phyloP scores from a whole-genome alignment of 2,888 invertebrate species.

The Craniophora ligustri region DNA sequence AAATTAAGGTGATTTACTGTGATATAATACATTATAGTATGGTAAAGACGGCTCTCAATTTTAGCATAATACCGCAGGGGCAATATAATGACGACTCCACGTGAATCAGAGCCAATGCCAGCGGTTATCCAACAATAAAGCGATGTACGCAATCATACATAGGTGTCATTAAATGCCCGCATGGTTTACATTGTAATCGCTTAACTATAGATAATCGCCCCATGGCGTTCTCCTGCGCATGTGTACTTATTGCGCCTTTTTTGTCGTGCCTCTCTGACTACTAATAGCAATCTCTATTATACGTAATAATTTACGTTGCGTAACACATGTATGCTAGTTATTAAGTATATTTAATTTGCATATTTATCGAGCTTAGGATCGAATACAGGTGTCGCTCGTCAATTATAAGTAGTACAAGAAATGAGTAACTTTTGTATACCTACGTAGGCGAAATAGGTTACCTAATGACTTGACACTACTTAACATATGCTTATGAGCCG shows the following conservation, averaged over 20 bases:
- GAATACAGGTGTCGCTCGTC: not conserved
- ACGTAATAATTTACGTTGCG: slow-evolving; percentile 50
- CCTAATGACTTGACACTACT: not conserved
- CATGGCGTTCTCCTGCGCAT: slow-evolving; percentile 53
- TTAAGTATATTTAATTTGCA: slow-evolving; percentile 31
- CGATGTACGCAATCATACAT: slow-evolving; percentile 61
- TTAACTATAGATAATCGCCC: slow-evolving; percentile 63
- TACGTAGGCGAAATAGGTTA: not conserved
- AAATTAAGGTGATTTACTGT: slow-evolving; percentile 46
- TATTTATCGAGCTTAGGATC: slow-evolving; percentile 4
- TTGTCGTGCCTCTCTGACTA: slow-evolving; percentile 56
- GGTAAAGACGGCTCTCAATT: slow-evolving; percentile 35
- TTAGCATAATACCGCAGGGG: slow-evolving; percentile 44
- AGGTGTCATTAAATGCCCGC: slow-evolving; percentile 71
- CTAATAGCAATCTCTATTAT: slow-evolving; percentile 51
- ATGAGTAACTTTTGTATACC: slow-evolving; percentile 1
- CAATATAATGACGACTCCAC: slow-evolving; percentile 47
- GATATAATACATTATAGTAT: slow-evolving; percentile 33
- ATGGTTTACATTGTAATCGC: slow-evolving; percentile 68
- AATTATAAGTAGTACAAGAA: not conserved
- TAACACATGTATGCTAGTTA: slow-evolving; percentile 54
- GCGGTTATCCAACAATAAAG: slow-evolving; percentile 59
- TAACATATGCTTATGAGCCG: slow-evolving; percentile 5
- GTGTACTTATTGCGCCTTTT: slow-evolving; percentile 57
- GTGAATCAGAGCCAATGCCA: slow-evolving; percentile 60